phyloP scores from a whole-genome alignment of 2,113 vertebrate genomes.

The Crotalus horridus region DNA sequence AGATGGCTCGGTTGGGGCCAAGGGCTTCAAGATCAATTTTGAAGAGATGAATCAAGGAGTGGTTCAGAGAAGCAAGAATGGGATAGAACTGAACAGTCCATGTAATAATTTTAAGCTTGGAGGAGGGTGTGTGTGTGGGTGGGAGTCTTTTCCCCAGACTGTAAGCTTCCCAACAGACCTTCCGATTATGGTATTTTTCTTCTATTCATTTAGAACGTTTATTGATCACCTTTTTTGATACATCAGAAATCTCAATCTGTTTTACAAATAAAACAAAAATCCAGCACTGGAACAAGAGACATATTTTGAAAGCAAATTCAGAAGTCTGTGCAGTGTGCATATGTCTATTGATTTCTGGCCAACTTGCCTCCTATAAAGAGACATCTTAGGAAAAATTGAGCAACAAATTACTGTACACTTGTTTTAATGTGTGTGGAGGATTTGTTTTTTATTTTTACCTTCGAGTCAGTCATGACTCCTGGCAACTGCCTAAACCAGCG shows the following conservation, averaged over 20 bases:
- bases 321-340: too few relatives aligned
- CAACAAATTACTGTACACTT: neutral
- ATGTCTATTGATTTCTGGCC: neutral
- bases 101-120: neutral
- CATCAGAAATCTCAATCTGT: neutral
- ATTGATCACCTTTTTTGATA: neutral
- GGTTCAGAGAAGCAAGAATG: conserved; percentile 2
- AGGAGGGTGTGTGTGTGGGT: neutral
- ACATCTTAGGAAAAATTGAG: neutral
- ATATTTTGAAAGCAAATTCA: neutral
- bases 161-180: neutral
- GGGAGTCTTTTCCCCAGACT: neutral
- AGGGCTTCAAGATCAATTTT: conserved; percentile 32
- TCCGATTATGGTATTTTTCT: neutral
- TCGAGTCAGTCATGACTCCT: neutral
- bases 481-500: neutral
- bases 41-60: neutral
- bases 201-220: neutral
- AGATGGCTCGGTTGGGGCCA: conserved; percentile 1
- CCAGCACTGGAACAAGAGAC: neutral
- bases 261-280: neutral
- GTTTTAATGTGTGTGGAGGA: neutral
- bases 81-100: conserved; percentile 4
- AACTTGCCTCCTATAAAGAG: neutral
- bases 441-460: neutral